Evolutionary conservation across 2,888 invertebrate genomes (phyloP), one percentile per base, ranked within the genome.

Genomic region (Euspilapteryx auroguttella): DNA sequence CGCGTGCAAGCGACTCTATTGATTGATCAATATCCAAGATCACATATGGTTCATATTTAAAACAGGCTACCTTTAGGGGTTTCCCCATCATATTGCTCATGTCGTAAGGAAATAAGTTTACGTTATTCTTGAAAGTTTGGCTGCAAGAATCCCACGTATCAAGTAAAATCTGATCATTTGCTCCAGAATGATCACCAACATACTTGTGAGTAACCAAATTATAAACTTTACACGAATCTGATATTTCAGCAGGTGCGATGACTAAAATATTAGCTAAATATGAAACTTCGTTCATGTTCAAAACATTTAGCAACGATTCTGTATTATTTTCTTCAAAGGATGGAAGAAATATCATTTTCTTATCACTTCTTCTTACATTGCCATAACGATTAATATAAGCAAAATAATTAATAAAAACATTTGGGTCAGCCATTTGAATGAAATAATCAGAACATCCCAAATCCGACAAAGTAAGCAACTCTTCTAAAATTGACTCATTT

Each of bases 41-140:
- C n/a, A 59, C 59, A 40, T 82, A 83, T 0, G 83, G 83, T 39
- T 78, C 77, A 40, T 84, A 84, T 20, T 65, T 71, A 44, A 84
- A 81, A 31, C 76, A 69, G 7, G 80, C 78, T 14, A 80, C 59
- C 44, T 54, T 76, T 4, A 82, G 39, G 1, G 38, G 41, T 50
- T 68, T 78, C 0, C 78, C 79, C 23, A 59, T 34, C 31, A 79
- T 47, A 38, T 79, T 57, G 1, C 38, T 39, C 37, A 79, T 48
- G 35, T 79, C 62, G 37, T 79, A 64, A 4, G 78, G 77, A 48
- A 78, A 79, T 17, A 79, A 41, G 44, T 68, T 51, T 3, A 34
- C 41, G 29, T 52, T 44, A 3, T 41, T 41, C 30, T 45, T 38
- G 44, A 77, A 76, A 5, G 38, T 37, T n/a, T 39, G 21, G 3